These are phyloP conservation scores for Anser brachyrhynchus DNA, from an alignment of 2,113 vertebrate genomes.

Conservation along the genomic window DNA sequence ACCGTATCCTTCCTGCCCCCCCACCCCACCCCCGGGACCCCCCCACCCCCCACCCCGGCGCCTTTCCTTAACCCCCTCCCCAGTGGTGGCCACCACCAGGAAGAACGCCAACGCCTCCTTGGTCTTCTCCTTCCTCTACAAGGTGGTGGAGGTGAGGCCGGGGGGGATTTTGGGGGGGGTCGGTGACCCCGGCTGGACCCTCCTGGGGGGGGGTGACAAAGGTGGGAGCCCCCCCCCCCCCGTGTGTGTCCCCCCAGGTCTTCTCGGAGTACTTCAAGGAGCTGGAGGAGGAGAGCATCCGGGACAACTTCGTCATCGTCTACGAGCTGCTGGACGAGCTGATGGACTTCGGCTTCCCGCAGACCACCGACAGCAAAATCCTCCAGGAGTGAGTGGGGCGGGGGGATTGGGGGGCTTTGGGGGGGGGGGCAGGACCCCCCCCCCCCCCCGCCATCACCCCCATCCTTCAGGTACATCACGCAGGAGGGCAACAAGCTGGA, in stretches of 20 bases:
- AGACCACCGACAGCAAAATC: slow-evolving; percentile 96
- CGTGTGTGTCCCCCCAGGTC: slow-evolving; percentile 74
- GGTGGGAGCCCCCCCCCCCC: too few species aligned
- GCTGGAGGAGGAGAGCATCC: slow-evolving; percentile 94
- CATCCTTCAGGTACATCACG: slow-evolving; percentile 86
- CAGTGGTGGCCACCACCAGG: slow-evolving; percentile 91
- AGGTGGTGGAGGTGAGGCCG: slow-evolving; percentile 87
- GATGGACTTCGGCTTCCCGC: slow-evolving; percentile 97
- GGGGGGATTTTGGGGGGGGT: too few species aligned
- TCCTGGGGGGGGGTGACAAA: too few species aligned
- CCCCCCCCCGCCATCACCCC: neutral
- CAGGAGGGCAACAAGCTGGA: slow-evolving; percentile 92
- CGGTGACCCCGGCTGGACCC: neutral
- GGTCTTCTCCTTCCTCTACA: slow-evolving; percentile 93
- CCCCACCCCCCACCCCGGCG: neutral
- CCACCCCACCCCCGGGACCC: fast-evolving
- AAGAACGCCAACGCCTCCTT: slow-evolving; percentile 92
- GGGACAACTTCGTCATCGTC: slow-evolving; percentile 94
- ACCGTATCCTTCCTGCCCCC: slow-evolving; percentile 83
- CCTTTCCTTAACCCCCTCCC: slow-evolving; percentile 72
- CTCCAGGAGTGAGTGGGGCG: slow-evolving; percentile 87
- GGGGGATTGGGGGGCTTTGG: neutral
- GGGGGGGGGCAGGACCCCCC: fast-evolving
- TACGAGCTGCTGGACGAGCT: slow-evolving; percentile 94
- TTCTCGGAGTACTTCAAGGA: slow-evolving; percentile 96